Conservation (phyloP, 2,113 vertebrate species). For the Amphiprion percula region DNA sequence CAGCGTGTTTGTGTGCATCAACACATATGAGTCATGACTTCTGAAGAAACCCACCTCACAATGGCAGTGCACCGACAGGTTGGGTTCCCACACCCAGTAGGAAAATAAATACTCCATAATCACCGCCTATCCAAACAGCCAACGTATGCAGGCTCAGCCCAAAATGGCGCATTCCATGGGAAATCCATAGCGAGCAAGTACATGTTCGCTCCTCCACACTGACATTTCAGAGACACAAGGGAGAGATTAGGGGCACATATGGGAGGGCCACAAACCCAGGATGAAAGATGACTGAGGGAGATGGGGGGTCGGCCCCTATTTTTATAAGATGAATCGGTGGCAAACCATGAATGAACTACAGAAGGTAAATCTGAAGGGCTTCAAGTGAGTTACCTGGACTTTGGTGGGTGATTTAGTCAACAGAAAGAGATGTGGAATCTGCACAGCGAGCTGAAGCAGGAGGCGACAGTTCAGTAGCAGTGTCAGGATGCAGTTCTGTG, state of each 20-base stretch:
- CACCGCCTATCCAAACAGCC: conserved; percentile 84
- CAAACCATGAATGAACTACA: conserved; percentile 51
- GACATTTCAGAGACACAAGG: conserved; percentile 81
- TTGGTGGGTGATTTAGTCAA: conserved; percentile 41
- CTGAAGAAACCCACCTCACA: conserved; percentile 46
- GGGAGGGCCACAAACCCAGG: conserved; percentile 73
- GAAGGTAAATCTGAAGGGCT: conserved; percentile 49
- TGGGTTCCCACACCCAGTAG: conserved; percentile 84
- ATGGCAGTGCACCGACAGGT: conserved; percentile 84
- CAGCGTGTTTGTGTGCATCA: conserved; percentile 28
- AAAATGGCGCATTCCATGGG: conserved; percentile 84
- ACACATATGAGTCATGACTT: conserved; percentile 65
- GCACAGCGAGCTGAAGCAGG: not conserved
- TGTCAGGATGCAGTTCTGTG: conserved; percentile 18
- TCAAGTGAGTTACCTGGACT: conserved; percentile 23
- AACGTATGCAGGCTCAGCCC: conserved; percentile 72
- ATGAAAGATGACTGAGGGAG: conserved; percentile 75
- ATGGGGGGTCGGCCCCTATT: conserved; percentile 78
- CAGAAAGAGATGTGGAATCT: conserved; percentile 25
- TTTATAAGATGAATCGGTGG: conserved; percentile 70
- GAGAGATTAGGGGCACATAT: conserved; percentile 79
- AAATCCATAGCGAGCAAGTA: conserved; percentile 86
- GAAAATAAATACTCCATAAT: conserved; percentile 85
- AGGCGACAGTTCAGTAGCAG: conserved; percentile 29
- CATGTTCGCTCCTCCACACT: conserved; percentile 77